phyloP scores from a whole-genome alignment of 2,113 vertebrate genomes.

The Engystomops pustulosus region DNA sequence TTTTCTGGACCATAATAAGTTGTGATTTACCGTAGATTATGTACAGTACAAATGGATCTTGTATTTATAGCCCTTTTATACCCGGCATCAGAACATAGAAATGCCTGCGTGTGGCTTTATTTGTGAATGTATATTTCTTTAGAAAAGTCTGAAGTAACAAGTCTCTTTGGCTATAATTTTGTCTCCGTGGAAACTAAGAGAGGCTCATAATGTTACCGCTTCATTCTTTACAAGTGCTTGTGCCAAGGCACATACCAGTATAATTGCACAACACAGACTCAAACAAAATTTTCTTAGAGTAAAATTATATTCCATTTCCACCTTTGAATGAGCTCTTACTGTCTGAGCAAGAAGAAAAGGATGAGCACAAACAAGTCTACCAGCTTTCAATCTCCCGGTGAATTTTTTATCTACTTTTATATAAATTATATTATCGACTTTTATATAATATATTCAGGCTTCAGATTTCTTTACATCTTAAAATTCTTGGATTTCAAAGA shows the following conservation, averaged over 20 bases:
- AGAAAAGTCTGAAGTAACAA: conserved; percentile 14
- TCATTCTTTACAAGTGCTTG: conserved; percentile 37
- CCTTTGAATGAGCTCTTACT: conserved; percentile 41
- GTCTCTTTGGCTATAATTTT: conserved; percentile 46
- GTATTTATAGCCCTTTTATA: not conserved
- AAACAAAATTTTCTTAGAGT: conserved; percentile 24
- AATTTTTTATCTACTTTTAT: not conserved
- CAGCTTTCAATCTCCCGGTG: conserved; percentile 6
- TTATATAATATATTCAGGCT: not conserved
- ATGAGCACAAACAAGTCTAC: conserved; percentile 24
- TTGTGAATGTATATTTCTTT: not conserved
- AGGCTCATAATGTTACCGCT: conserved; percentile 39
- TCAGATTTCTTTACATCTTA: not conserved
- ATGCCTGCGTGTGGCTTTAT: conserved; percentile 1
- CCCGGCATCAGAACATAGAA: not conserved
- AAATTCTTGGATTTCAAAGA: conserved; percentile 12
- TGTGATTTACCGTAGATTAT: too few relatives aligned
- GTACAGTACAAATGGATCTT: not conserved
- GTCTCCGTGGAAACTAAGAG: conserved; percentile 57
- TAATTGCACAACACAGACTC: conserved; percentile 25
- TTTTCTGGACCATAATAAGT: too few relatives aligned
- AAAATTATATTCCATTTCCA: conserved; percentile 48
- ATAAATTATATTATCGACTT: conserved; percentile 10
- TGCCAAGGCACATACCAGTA: conserved; percentile 42
- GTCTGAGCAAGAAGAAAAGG: conserved; percentile 18